Base-by-base conservation (phyloP, 2,797 vertebrate species). In the Enteromius radiatus region DNA sequence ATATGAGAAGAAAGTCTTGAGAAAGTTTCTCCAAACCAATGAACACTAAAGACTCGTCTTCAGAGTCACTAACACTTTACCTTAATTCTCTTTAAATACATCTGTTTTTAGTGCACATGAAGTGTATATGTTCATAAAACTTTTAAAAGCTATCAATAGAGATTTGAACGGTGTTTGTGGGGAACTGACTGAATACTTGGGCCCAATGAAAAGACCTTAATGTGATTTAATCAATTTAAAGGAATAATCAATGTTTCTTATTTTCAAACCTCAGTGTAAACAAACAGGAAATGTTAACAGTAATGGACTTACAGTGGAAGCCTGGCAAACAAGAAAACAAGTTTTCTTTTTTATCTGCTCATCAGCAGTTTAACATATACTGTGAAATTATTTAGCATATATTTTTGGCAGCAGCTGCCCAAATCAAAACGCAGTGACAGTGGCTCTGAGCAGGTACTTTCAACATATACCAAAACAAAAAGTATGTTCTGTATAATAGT, bases 271-370 rank as follows among this genome's bases (percentile, higher is more conserved):
- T 36, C 7, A 17, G 26, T 33, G 70, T 52, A 52, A 38, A 19
- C n/a, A 3, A 54, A 78, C 31, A 68, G 61, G 33, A 69, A 69
- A 31, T 69, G 77, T 28, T 63, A 33, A 68, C 47, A 43, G 65
- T 79, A 56, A 56, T 79, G 64, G 31, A 41, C n/a, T 68, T 56
- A 9, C 9, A 68, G 19, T 56, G 17, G 36, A 43, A 28, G 10
- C n/a, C 47, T 79, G 77, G 23, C 47, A 26, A 47, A 52, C 28
- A 33, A 52, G 43, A 15, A 23, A 78, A 67, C 43, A 45, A 14
- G 67, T 17, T 45, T 70, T 1, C 68, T 45, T 45, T 65, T 28
- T 69, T 9, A 70, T 14, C 14, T 70, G 23, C 41, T 17, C 68
- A 70, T 28, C 7, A 28, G 47, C 45, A 33, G 14, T 21, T 73